Percentiles rank a stretch among this genome's conserved stretches.
These are phyloP conservation scores for Percina caprodes DNA, from an alignment of 2,113 vertebrate species.

Conservation along the genomic window DNA sequence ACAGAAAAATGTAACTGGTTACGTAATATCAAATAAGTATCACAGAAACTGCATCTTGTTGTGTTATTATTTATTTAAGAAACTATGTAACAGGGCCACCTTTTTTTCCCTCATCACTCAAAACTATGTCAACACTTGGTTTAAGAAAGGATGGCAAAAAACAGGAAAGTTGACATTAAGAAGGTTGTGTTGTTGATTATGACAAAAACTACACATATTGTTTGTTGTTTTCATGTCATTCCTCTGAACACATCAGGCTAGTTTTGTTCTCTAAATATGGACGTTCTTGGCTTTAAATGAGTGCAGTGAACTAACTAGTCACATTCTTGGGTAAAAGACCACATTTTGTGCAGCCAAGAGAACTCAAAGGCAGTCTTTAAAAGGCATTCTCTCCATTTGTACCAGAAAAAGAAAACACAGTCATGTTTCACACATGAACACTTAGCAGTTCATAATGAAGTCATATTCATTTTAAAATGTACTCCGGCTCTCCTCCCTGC, in stretches of 20 bases:
- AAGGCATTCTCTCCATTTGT: not conserved
- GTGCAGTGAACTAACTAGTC: not conserved
- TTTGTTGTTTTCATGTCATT: not conserved
- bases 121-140: not conserved
- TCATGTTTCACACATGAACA: conserved; percentile 34
- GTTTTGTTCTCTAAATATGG: not conserved
- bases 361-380: not conserved
- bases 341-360: not conserved
- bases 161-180: not conserved
- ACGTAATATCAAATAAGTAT: conserved; percentile 35
- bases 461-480: not conserved
- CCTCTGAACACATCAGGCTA: not conserved
- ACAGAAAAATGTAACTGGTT: not conserved
- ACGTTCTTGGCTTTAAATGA: not conserved
- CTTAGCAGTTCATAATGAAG: not conserved
- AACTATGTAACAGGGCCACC: conserved; percentile 29
- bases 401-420: not conserved
- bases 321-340: not conserved
- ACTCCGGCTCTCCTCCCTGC: not conserved
- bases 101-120: not conserved
- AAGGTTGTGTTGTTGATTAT: not conserved
- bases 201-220: not conserved
- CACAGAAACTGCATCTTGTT: conserved; percentile 47
- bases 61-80: conserved; percentile 65
- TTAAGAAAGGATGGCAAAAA: conserved; percentile 13